Conservation (phyloP, 2,888 invertebrate species). For the Stenolophus ochropezus region DNA sequence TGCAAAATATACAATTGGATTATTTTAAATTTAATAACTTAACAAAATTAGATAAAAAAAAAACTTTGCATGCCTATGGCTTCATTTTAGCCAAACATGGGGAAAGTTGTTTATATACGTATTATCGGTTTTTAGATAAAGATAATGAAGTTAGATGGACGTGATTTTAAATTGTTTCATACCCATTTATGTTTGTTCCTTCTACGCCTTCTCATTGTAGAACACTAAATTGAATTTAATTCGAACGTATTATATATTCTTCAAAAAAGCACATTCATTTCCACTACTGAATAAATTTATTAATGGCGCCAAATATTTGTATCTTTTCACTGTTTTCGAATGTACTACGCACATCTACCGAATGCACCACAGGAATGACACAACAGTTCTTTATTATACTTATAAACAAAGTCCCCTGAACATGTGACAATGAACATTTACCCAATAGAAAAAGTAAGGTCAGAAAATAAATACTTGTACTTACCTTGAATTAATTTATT, state of each 20-base stretch:
- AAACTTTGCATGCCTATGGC: conserved; percentile 3
- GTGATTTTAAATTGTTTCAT: neutral
- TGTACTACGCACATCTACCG: neutral
- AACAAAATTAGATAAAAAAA: neutral
- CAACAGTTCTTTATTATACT: neutral
- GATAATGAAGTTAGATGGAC: neutral
- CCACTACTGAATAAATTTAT: too few relatives aligned
- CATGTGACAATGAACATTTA: conserved; percentile 36
- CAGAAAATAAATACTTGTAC: conserved; percentile 27
- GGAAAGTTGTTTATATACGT: neutral
- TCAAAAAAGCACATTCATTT: conserved; percentile 1
- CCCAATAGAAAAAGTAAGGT: conserved; percentile 32
- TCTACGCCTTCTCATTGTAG: neutral
- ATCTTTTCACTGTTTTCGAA: neutral
- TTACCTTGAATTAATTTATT: conserved; percentile 42
- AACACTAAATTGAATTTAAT: neutral
- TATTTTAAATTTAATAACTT: conserved; percentile 19
- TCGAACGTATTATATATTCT: neutral
- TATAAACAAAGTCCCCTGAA: conserved; percentile 16
- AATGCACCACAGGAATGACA: conserved; percentile 9
- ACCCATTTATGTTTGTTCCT: conserved; percentile 22
- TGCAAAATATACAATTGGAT: conserved; percentile 3
- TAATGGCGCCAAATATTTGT: neutral
- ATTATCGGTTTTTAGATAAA: neutral
- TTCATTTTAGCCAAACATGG: neutral